Evolutionary conservation across 1,140 invertebrate genomes (phyloP), one percentile per base, ranked within the genome.

Genomic region (Harpegnathos saltator): DNA sequence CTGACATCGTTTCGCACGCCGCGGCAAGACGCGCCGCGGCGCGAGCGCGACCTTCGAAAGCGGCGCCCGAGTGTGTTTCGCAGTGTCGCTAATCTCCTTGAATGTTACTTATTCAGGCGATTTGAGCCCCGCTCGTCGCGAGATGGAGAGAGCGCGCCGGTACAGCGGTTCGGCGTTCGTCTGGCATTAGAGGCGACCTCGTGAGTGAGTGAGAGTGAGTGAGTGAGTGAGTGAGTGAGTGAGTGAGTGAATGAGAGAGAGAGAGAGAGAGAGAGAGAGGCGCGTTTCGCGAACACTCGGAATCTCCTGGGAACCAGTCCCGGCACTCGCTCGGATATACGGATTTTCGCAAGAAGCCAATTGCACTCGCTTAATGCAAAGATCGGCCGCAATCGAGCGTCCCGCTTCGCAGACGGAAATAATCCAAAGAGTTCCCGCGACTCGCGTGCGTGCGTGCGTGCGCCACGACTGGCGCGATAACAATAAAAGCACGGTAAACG

Each of bases 1-100:
- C 90, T 93, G 89, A 92, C 92, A 93, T 90, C 90, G 87, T 91
- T 93, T 77, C 73, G 58, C 75, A 71, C 24, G 74, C n/a, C 24
- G n/a, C n/a, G 61, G 77, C 56, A 84, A 66, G 69, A 74, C 65
- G 74, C 75, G 29, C n/a, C n/a, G n/a, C n/a, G n/a, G n/a, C 1
- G 33, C 1, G 1, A 33, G 33, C 52, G 72, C 68, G 85, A 74
- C 86, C 86, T 88, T 88, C 86, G 83, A 88, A 87, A 88, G 82
- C 58, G 9, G 38, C 85, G 58, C 61, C n/a, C n/a, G n/a, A n/a
- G n/a, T n/a, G 44, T 65, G 83, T 74, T 85, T 77, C 78, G 61
- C 68, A 63, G 81, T 52, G 59, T 74, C 74, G 73, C 77, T 89
- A 88, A 89, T 89, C 88, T 84, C 65, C 87, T 83, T 83, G 85